phyloP scores from a whole-genome alignment of 1,140 invertebrate species.

The Aphaenogaster ashmeadi region DNA sequence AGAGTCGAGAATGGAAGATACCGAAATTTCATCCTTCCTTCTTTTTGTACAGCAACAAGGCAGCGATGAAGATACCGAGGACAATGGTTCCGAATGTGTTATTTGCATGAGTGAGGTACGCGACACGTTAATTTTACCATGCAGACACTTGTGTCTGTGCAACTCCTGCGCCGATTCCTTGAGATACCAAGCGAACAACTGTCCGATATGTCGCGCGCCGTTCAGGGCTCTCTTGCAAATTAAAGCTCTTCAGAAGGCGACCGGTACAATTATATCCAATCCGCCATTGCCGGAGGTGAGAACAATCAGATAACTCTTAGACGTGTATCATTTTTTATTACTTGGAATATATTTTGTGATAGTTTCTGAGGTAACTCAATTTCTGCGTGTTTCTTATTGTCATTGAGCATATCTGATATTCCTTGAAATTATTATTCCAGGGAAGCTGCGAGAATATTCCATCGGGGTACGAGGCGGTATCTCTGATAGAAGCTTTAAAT shows the following conservation, averaged over 20 bases:
- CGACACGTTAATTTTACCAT: conserved; percentile 99
- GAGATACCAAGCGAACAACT: conserved; percentile 99
- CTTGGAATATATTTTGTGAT: background rate
- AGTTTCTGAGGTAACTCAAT: background rate
- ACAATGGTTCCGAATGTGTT: conserved; percentile 99
- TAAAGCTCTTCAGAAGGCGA: conserved; percentile 95
- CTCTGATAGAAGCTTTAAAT: conserved; percentile 99
- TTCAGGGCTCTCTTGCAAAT: conserved; percentile 99
- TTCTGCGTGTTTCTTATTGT: background rate
- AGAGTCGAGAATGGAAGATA: background rate
- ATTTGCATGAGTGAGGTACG: conserved; percentile 99
- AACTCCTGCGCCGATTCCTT: conserved; percentile 99
- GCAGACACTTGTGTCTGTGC: conserved; percentile 98
- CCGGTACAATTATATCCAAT: conserved; percentile 86
- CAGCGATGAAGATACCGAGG: conserved; percentile 96
- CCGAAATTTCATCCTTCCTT: background rate
- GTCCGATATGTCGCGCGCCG: conserved; percentile 99
- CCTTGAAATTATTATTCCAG: conserved; percentile 78
- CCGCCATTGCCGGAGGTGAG: conserved; percentile 86
- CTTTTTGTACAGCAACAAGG: conserved; percentile 86
- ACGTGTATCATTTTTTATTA: background rate
- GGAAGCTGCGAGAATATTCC: conserved; percentile 94
- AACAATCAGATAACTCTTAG: background rate
- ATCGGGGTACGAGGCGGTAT: conserved; percentile 97
- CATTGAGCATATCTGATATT: conserved; percentile 25